Evolutionary conservation across 2,113 vertebrate genomes (phyloP).

Genomic region (Colius striatus): DNA sequence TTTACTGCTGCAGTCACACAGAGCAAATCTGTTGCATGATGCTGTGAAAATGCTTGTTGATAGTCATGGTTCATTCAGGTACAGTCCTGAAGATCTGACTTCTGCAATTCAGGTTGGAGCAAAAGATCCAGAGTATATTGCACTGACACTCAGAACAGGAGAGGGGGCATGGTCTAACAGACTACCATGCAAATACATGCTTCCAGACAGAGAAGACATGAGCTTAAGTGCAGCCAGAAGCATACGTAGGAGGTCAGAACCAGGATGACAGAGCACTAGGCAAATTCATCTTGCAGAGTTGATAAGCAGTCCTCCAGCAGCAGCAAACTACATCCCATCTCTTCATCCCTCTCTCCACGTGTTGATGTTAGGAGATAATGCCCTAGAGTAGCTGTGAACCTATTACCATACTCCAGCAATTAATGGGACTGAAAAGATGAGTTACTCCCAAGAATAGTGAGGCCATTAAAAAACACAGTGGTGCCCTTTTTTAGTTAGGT

Average conservation of each 20-base stretch:
- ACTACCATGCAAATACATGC: not conserved
- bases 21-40: accelerated
- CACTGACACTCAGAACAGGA: not conserved
- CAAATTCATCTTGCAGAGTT: not conserved
- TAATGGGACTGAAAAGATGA: not conserved
- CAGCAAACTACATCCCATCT: not conserved
- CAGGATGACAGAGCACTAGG: not conserved
- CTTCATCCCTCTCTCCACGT: not conserved
- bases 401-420: not conserved
- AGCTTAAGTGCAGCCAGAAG: not conserved
- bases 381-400: not conserved
- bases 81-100: not conserved
- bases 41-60: not conserved
- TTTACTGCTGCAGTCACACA: not conserved
- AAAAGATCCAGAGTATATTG: not conserved
- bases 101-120: not conserved
- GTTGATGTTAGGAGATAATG: not conserved
- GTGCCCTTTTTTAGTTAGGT: not conserved
- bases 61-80: not conserved
- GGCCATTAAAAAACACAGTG: not conserved
- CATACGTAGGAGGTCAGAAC: accelerated
- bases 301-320: not conserved
- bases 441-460: not conserved
- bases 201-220: not conserved
- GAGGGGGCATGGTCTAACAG: not conserved